phyloP scores from a whole-genome alignment of 1,140 invertebrate genomes.

The Piezodorus guildinii region DNA sequence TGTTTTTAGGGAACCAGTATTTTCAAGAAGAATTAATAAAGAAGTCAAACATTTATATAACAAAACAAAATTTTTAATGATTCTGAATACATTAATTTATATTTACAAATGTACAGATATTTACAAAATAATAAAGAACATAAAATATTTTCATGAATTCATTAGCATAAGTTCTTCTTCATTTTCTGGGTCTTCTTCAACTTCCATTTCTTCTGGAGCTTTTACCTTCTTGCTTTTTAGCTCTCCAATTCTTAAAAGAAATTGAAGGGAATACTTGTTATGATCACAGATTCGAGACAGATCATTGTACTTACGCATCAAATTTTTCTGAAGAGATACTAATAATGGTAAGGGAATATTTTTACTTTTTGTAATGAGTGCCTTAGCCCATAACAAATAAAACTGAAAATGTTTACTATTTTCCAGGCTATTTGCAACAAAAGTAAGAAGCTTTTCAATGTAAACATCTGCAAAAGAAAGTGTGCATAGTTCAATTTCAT shows the following conservation, averaged over 20 bases:
- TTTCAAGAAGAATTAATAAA: too few species aligned
- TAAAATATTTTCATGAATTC: background rate
- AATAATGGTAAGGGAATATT: slow-evolving; percentile 47
- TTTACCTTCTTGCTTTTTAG: background rate
- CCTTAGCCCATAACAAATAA: slow-evolving; percentile 68
- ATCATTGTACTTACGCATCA: slow-evolving; percentile 67
- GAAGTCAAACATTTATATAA: too few species aligned
- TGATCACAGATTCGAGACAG: slow-evolving; percentile 78
- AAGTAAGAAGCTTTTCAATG: slow-evolving; percentile 55
- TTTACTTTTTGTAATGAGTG: slow-evolving; percentile 46
- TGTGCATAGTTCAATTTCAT: slow-evolving; percentile 61
- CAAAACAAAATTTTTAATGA: too few species aligned
- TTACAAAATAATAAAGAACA: background rate
- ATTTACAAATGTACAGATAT: background rate
- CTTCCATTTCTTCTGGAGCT: background rate
- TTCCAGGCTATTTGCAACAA: slow-evolving; percentile 59
- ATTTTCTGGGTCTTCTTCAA: background rate
- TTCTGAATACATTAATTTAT: background rate
- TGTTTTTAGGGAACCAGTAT: too few species aligned
- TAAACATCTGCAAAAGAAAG: slow-evolving; percentile 58
- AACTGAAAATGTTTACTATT: slow-evolving; percentile 73
- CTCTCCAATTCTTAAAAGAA: slow-evolving; percentile 28
- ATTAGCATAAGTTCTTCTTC: background rate
- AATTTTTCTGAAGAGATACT: slow-evolving; percentile 63
- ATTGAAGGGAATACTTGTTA: slow-evolving; percentile 63